Base-by-base conservation (phyloP, 1,140 invertebrate species). In the Saccostrea echinata region DNA sequence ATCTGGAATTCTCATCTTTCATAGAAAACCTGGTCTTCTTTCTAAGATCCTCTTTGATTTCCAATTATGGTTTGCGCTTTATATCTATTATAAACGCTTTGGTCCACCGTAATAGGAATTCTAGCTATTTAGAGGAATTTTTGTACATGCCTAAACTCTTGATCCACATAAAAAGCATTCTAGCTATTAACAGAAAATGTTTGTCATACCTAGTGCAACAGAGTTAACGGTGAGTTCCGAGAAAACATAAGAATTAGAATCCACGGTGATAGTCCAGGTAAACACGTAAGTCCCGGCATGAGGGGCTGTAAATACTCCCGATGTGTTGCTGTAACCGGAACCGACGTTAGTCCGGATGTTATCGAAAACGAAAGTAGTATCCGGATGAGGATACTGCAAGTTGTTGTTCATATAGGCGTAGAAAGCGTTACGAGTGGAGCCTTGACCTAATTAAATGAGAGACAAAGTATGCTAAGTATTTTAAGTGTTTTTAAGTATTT, bases 291-390 rank as follows among this genome's bases (percentile, higher is more conserved):
- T 76, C 0, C 68, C 68, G 30, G 24, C 68, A 27, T 30, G 68
- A 11, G 68, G 68, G 16, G 68, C 68, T 16, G 68, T 76, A 27
- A 76, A 76, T 12, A 76, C 13, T 76, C 68, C 68, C 11, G 68
- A 16, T 8, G 68, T 13, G 68, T 76, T 76, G 12, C 68, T 76
- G 11, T 76, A 76, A 24, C 68, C 68, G 68, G 68, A 76, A 76
- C 68, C 68, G 9, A 76, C 68, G 27, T 76, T 76, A 13, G 68
- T 76, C 16, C 68, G 68, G 68, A 76, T 27, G 11, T 24, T 33
- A 76, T 76, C 68, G 68, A 76, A 76, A 76, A 76, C 13, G 30
- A 76, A 76, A 76, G 68, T 76, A 1, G 24, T 24, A 76, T 76
- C 68, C 68, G 68, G 68, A 30, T 76, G 68, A 18, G 68, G 68